These are phyloP conservation scores for Argyresthia albistria DNA, from an alignment of 2,888 invertebrate species.

Conservation along the genomic window DNA sequence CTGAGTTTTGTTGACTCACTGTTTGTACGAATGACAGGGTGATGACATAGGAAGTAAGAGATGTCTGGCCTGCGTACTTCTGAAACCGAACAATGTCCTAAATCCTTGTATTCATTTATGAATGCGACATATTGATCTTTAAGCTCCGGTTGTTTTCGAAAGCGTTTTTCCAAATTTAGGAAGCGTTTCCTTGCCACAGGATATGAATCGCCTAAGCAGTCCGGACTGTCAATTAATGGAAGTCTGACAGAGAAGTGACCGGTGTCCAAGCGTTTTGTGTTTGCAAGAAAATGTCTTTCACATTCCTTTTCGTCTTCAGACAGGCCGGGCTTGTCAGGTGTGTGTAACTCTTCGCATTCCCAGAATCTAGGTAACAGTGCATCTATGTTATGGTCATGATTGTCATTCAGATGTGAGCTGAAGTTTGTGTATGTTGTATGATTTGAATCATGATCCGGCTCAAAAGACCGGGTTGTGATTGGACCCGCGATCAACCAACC, in stretches of 20 bases:
- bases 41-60: no score
- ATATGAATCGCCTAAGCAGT: not conserved
- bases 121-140: conserved; percentile 3
- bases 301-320: not conserved
- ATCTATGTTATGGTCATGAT: not conserved
- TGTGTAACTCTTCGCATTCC: not conserved
- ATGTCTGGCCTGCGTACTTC: no score
- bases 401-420: not conserved
- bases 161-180: not conserved
- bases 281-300: not conserved
- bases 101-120: conserved; percentile 9
- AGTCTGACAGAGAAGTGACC: not conserved
- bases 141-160: not conserved
- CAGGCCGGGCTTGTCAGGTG: not conserved
- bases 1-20: conserved; percentile 16
- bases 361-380: not conserved
- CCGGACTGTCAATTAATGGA: not conserved
- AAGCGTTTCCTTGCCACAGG: not conserved
- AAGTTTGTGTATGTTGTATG: not conserved
- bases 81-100: conserved; percentile 10
- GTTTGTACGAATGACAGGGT: conserved; percentile 10
- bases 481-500: not conserved
- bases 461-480: not conserved
- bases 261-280: not conserved
- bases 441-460: not conserved